phyloP scores from a whole-genome alignment of 2,888 invertebrate species.

The Torymus auratus region DNA sequence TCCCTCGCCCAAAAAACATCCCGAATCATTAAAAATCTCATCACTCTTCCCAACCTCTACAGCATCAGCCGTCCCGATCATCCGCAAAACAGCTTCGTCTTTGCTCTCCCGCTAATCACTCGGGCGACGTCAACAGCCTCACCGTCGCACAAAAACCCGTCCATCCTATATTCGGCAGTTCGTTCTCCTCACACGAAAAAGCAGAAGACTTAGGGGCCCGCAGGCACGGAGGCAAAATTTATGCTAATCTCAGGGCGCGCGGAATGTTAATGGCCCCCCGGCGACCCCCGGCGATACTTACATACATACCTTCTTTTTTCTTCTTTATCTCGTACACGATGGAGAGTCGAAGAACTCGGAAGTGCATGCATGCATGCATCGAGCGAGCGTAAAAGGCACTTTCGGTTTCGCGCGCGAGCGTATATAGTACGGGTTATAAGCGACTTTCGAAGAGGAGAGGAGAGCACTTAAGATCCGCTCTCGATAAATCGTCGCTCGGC shows the following conservation, averaged over 20 bases:
- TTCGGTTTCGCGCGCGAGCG: slow-evolving; percentile 44
- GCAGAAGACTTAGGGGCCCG: no score
- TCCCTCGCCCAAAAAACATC: no score
- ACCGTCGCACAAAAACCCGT: no score
- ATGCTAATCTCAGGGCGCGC: slow-evolving; percentile 45
- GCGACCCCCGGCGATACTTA: neutral
- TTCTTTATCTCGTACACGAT: neutral
- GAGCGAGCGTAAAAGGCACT: slow-evolving; percentile 34
- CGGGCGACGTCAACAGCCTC: no score
- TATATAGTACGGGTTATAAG: neutral
- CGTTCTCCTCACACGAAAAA: no score
- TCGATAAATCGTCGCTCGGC: slow-evolving; percentile 37
- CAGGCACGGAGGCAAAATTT: slow-evolving; percentile 36
- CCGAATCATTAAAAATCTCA: no score
- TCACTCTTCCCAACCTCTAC: no score
- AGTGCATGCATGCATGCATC: neutral
- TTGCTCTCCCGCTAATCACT: no score
- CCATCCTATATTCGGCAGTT: no score
- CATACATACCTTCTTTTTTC: neutral
- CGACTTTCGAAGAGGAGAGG: slow-evolving; percentile 38
- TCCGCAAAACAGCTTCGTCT: no score
- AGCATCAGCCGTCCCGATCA: no score
- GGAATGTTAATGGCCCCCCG: slow-evolving; percentile 60
- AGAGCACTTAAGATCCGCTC: slow-evolving; percentile 45
- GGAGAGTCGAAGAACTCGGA: slow-evolving; percentile 31